phyloP scores from a whole-genome alignment of 2,797 vertebrate genomes.

The Pangasius mekongensis region DNA sequence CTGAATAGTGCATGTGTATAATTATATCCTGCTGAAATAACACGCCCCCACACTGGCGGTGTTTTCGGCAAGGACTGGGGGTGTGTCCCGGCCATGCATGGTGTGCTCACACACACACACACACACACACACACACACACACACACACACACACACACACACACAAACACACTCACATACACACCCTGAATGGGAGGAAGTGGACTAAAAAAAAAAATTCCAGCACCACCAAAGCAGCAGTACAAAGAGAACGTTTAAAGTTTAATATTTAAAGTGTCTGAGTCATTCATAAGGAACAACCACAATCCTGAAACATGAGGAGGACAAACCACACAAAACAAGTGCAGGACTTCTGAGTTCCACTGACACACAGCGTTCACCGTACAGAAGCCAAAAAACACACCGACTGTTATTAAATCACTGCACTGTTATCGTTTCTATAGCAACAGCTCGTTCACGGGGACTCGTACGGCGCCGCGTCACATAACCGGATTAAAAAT shows the following conservation, averaged over 20 bases:
- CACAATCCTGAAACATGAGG: neutral
- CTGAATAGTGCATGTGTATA: conserved; percentile 22
- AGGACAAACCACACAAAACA: neutral
- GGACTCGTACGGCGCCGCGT: neutral
- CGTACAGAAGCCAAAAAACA: too few species aligned
- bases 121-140: neutral
- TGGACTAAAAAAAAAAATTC: conserved; percentile 1
- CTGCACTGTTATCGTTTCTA: neutral
- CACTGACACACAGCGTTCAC: neutral
- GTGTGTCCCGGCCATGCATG: neutral
- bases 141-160: conserved; percentile 10
- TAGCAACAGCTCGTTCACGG: neutral
- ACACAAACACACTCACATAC: conserved; percentile 4
- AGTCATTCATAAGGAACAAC: neutral
- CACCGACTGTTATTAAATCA: neutral
- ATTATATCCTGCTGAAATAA: conserved; percentile 50
- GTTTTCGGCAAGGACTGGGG: conserved; percentile 14
- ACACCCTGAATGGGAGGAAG: conserved; percentile 11
- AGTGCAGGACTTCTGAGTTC: neutral
- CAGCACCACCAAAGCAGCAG: conserved; percentile 14
- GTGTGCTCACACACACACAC: neutral
- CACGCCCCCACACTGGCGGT: conserved; percentile 23
- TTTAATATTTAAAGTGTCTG: conserved; percentile 21
- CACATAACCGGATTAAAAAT: neutral
- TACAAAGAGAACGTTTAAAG: neutral